Evolutionary conservation across 2,113 vertebrate species (phyloP).

Genomic region (Dasyprocta punctata): DNA sequence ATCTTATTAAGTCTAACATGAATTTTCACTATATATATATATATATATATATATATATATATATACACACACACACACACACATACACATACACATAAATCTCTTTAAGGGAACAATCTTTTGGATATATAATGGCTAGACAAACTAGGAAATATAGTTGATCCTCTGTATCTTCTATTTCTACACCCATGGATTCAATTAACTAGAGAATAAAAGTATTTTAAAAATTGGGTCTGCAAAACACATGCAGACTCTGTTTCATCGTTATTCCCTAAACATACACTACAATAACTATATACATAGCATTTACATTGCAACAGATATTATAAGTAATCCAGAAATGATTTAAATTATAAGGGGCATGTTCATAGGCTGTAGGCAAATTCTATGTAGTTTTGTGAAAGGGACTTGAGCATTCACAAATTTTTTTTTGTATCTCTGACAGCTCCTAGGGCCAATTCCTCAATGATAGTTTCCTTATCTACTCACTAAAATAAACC

Average conservation of each 20-base stretch:
- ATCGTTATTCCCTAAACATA: not conserved
- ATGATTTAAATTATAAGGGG: not conserved
- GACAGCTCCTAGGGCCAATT: not conserved
- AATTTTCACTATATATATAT: not conserved
- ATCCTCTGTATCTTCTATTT: not conserved
- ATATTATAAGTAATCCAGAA: not conserved
- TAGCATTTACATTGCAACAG: not conserved
- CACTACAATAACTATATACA: too few relatives aligned
- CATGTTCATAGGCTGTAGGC: not conserved
- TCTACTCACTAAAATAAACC: not conserved
- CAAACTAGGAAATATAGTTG: slow-evolving; percentile 11
- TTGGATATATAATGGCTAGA: slow-evolving; percentile 1
- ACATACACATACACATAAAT: not conserved
- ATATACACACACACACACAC: too few relatives aligned
- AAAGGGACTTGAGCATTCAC: not conserved
- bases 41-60: not conserved
- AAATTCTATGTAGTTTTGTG: not conserved
- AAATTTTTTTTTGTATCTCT: not conserved
- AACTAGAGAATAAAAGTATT: not conserved
- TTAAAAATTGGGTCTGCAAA: not conserved
- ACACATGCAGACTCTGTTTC: not conserved
- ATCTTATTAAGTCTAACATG: not conserved
- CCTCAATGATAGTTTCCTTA: not conserved
- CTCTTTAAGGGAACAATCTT: not conserved
- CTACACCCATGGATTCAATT: not conserved